Conservation (phyloP, 2,888 invertebrate species). For the Sussaba pulchella region DNA sequence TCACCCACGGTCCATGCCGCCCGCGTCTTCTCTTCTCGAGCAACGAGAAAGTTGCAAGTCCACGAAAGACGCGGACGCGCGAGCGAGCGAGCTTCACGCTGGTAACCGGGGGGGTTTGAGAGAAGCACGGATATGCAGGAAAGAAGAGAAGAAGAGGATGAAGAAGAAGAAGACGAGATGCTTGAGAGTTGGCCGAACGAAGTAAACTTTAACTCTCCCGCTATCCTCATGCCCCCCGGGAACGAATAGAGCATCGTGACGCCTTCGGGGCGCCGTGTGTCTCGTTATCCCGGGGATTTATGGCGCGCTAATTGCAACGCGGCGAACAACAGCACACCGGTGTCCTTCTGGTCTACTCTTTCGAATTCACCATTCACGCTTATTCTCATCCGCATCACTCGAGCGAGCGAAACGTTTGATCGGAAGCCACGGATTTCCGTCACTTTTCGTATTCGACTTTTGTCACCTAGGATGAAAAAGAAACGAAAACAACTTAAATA, state of each 20-base stretch:
- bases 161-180: slow-evolving; percentile 55
- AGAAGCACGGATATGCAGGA: slow-evolving; percentile 45
- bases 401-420: slow-evolving; percentile 31
- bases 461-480: background rate
- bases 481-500: too few species aligned
- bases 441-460: slow-evolving; percentile 3
- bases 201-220: slow-evolving; percentile 57
- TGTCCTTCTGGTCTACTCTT: slow-evolving; percentile 50
- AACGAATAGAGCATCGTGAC: slow-evolving; percentile 76
- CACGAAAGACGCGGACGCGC: slow-evolving; percentile 54
- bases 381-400: slow-evolving; percentile 25
- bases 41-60: slow-evolving; percentile 65
- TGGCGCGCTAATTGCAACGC: slow-evolving; percentile 83
- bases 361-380: background rate
- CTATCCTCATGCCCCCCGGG: slow-evolving; percentile 52
- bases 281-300: slow-evolving; percentile 83
- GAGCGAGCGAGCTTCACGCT: background rate
- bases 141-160: slow-evolving; percentile 40
- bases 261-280: slow-evolving; percentile 83
- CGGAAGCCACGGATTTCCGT: slow-evolving; percentile 17
- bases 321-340: slow-evolving; percentile 78
- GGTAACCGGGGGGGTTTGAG: slow-evolving; percentile 11
- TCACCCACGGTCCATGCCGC: slow-evolving; percentile 66
- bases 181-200: slow-evolving; percentile 71
- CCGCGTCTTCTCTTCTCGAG: slow-evolving; percentile 64